Conservation (phyloP, 1,140 invertebrate species). For the Lepidurus apus region DNA sequence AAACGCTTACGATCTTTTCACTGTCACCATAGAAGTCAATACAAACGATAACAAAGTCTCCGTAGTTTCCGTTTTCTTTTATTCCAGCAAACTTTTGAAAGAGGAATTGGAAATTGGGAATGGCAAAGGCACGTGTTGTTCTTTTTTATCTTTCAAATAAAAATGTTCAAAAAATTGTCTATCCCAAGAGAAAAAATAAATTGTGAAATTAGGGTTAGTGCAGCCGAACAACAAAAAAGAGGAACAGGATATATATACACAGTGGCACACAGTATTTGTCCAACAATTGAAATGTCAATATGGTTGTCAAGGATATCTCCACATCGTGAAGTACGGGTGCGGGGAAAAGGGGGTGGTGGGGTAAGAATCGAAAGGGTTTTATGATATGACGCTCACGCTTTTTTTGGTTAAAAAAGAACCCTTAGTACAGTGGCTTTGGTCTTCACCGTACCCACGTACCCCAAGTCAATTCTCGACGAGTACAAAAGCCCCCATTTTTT, state of each 20-base stretch:
- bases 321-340: not conserved
- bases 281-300: conserved; percentile 19
- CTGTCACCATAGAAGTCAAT: too few relatives aligned
- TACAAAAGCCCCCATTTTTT: not conserved
- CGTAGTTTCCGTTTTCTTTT: not conserved
- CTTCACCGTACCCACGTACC: not conserved
- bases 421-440: not conserved
- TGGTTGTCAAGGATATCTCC: conserved; percentile 3
- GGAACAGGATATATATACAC: not conserved
- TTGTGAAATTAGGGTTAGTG: not conserved
- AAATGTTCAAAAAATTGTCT: not conserved
- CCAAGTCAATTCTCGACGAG: too few relatives aligned
- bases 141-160: not conserved
- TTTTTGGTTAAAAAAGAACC: not conserved
- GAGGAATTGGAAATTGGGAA: conserved; percentile 9
- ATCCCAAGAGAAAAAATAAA: not conserved
- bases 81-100: not conserved
- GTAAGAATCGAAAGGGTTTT: not conserved
- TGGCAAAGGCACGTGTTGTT: not conserved
- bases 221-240: not conserved
- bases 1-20: too few relatives aligned
- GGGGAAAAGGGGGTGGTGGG: not conserved
- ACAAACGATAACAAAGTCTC: too few relatives aligned
- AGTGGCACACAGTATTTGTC: not conserved
- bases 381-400: not conserved